These are phyloP conservation scores for Sardinella longiceps DNA, from an alignment of 2,797 vertebrate species.

Conservation along the genomic window DNA sequence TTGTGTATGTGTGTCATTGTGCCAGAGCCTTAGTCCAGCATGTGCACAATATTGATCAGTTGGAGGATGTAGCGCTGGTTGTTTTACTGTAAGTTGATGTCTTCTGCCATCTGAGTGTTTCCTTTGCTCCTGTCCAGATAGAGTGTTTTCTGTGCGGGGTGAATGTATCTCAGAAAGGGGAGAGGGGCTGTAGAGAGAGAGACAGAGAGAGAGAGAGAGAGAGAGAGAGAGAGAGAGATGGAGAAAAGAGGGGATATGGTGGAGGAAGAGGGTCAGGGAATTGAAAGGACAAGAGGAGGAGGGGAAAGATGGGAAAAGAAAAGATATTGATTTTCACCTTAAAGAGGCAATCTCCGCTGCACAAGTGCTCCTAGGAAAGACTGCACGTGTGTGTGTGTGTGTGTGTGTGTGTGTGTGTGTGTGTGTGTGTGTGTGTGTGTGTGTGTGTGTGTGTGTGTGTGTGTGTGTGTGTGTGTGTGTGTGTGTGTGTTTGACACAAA, in stretches of 20 bases:
- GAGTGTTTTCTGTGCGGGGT: background rate
- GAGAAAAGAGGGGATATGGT: constrained; percentile 14
- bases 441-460: constrained; percentile 31
- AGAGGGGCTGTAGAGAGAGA: background rate
- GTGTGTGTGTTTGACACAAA: background rate
- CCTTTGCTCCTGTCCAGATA: background rate
- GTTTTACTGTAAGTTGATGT: constrained; percentile 20
- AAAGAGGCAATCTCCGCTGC: constrained; percentile 68
- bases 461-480: background rate
- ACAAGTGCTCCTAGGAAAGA: constrained; percentile 58
- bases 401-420: background rate
- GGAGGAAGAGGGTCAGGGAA: constrained; percentile 50
- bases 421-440: constrained; percentile 21
- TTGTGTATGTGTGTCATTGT: background rate
- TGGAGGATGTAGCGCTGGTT: constrained; percentile 34
- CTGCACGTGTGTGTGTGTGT: constrained; percentile 12
- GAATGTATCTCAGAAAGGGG: background rate
- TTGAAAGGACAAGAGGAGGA: constrained; percentile 62
- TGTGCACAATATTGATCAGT: constrained; percentile 22
- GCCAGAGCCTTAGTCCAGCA: constrained; percentile 3
- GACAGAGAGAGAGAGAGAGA: constrained; percentile 20
- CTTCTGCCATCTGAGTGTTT: constrained; percentile 22
- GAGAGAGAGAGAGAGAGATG: background rate
- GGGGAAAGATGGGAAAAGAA: constrained; percentile 64
- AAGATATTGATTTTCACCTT: constrained; percentile 74